Evolutionary conservation across 2,888 invertebrate species (phyloP).

Genomic region (Herminia tarsipennalis): DNA sequence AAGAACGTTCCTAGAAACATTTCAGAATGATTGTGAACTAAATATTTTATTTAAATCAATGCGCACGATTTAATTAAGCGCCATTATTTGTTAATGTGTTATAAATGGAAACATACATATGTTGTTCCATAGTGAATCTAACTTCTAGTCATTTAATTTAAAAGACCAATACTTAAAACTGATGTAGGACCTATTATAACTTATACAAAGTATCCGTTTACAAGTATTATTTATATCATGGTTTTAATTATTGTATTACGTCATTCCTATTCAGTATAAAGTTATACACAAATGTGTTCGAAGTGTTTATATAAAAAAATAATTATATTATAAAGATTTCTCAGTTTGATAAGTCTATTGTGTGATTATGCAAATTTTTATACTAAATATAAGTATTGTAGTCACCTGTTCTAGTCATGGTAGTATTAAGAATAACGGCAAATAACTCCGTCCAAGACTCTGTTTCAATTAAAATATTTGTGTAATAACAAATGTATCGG

Average conservation of each 20-base stretch:
- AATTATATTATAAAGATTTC: slow-evolving; percentile 35
- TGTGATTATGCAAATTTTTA: slow-evolving; percentile 44
- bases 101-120: not conserved
- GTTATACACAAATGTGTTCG: too few species aligned
- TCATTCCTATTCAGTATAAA: too few species aligned
- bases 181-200: not conserved
- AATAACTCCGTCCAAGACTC: slow-evolving; percentile 19
- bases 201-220: slow-evolving; percentile 1
- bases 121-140: not conserved
- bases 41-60: not conserved
- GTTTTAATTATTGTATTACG: slow-evolving; percentile 23
- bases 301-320: slow-evolving; percentile 25
- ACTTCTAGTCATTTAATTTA: slow-evolving; percentile 8
- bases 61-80: too few species aligned
- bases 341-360: slow-evolving; percentile 37
- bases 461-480: slow-evolving; percentile 21
- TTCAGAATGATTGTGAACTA: not conserved
- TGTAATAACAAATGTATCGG: slow-evolving; percentile 33
- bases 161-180: not conserved
- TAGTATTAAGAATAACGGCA: slow-evolving; percentile 28
- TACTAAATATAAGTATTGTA: slow-evolving; percentile 30
- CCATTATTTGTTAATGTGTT: too few species aligned
- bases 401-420: slow-evolving; percentile 37
- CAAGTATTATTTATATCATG: slow-evolving; percentile 23
- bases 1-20: not conserved